Conservation (phyloP, 2,113 vertebrate species). For the Oncorhynchus masou region DNA sequence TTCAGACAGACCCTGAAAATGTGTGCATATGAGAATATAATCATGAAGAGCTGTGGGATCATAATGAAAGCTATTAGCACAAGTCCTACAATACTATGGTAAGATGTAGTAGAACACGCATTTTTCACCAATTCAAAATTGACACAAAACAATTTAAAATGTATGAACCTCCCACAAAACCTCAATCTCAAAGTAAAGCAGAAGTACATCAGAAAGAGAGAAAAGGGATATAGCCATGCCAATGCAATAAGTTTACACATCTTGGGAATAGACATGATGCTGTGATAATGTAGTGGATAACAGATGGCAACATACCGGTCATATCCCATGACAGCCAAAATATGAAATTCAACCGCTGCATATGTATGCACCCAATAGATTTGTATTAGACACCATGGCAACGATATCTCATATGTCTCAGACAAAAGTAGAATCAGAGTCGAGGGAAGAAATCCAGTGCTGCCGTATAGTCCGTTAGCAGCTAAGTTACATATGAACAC, state of each 20-base stretch:
- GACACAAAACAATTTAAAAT: constrained; percentile 54
- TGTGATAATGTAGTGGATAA: constrained; percentile 54
- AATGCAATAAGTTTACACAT: constrained; percentile 29
- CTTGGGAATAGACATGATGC: constrained; percentile 45
- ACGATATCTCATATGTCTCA: constrained; percentile 11
- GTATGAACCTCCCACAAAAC: constrained; percentile 41
- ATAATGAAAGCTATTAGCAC: background rate
- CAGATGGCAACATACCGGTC: constrained; percentile 62
- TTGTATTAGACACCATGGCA: constrained; percentile 50
- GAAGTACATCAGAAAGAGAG: constrained; percentile 37
- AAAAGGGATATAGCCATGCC: constrained; percentile 22
- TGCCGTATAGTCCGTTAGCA: constrained; percentile 58
- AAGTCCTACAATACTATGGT: constrained; percentile 45
- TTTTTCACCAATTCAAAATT: constrained; percentile 63
- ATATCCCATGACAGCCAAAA: constrained; percentile 61
- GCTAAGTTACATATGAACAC: constrained; percentile 54
- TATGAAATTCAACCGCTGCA: constrained; percentile 40
- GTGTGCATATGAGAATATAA: constrained; percentile 58
- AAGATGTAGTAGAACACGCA: constrained; percentile 9
- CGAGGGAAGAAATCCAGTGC: constrained; percentile 47
- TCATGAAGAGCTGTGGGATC: constrained; percentile 36
- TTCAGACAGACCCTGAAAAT: constrained; percentile 51
- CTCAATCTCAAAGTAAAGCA: constrained; percentile 32
- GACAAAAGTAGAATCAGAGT: constrained; percentile 35
- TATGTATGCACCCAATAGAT: constrained; percentile 56